These are phyloP conservation scores for Polylopha cassiicola DNA, from an alignment of 2,888 invertebrate species.

Conservation along the genomic window DNA sequence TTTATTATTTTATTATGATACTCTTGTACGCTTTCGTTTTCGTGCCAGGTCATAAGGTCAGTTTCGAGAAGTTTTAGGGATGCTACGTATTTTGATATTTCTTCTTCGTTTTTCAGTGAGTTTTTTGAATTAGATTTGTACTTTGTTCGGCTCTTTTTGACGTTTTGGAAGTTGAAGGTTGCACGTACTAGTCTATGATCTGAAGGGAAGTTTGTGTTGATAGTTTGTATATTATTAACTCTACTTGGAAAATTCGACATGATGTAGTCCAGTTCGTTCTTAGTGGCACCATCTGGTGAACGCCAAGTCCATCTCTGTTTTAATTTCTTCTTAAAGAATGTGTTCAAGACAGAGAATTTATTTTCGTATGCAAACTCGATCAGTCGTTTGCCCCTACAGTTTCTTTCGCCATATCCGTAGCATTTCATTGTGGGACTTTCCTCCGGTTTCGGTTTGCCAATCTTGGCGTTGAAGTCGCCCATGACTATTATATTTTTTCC, in stretches of 20 bases:
- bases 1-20: constrained; percentile 14
- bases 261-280: constrained; percentile 27
- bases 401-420: constrained; percentile 21
- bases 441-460: neutral
- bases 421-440: neutral
- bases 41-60: neutral
- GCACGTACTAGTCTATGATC: constrained; percentile 23
- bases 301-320: constrained; percentile 23
- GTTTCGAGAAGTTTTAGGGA: neutral
- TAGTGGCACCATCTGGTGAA: constrained; percentile 20
- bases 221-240: constrained; percentile 21
- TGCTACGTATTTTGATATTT: constrained; percentile 9
- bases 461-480: constrained; percentile 8
- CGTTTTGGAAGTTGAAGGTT: constrained; percentile 10
- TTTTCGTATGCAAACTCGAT: constrained; percentile 22
- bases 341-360: constrained; percentile 20
- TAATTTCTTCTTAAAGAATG: constrained; percentile 21
- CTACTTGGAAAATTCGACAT: constrained; percentile 21
- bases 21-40: constrained; percentile 1
- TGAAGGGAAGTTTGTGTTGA: constrained; percentile 20
- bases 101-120: constrained; percentile 8
- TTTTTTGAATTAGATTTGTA: neutral
- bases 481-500: neutral
- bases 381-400: constrained; percentile 21
- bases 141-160: constrained; percentile 7